A percentile compares a stretch with the other conserved stretches of the same genome.
These are phyloP conservation scores for Perdix hodgsoniae DNA, from an alignment of 2,797 vertebrate species.

Conservation along the genomic window DNA sequence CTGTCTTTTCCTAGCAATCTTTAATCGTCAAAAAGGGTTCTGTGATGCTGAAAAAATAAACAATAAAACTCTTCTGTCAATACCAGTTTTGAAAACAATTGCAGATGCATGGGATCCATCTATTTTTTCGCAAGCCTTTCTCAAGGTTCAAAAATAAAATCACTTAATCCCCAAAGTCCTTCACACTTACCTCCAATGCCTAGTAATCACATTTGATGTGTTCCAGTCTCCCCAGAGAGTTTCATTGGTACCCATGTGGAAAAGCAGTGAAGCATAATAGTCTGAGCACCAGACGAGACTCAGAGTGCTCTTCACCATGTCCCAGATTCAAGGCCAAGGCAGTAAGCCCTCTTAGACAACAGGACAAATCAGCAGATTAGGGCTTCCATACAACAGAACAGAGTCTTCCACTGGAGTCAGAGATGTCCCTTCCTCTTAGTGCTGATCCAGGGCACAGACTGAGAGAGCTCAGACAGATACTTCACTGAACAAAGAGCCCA, in stretches of 20 bases:
- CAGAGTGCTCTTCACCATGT: background rate
- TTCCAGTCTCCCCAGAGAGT: background rate
- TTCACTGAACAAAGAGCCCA: background rate
- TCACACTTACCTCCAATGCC: background rate
- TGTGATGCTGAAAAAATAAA: background rate
- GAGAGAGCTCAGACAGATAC: background rate
- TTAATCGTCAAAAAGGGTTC: background rate
- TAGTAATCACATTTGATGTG: background rate
- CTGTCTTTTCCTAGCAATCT: background rate
- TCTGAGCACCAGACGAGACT: background rate
- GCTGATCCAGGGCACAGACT: background rate
- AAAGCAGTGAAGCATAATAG: background rate
- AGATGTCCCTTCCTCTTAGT: background rate
- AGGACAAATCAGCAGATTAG: background rate
- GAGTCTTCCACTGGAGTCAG: background rate
- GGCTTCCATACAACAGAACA: background rate
- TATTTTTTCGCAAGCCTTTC: background rate
- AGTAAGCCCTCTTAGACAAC: background rate
- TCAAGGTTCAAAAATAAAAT: background rate
- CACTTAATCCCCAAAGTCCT: accelerated
- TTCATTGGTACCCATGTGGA: background rate
- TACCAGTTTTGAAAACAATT: background rate
- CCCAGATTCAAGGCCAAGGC: background rate
- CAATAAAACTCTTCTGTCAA: background rate
- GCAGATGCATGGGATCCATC: background rate